Conservation (phyloP, 2,888 invertebrate species). For the Saturnia japonica region DNA sequence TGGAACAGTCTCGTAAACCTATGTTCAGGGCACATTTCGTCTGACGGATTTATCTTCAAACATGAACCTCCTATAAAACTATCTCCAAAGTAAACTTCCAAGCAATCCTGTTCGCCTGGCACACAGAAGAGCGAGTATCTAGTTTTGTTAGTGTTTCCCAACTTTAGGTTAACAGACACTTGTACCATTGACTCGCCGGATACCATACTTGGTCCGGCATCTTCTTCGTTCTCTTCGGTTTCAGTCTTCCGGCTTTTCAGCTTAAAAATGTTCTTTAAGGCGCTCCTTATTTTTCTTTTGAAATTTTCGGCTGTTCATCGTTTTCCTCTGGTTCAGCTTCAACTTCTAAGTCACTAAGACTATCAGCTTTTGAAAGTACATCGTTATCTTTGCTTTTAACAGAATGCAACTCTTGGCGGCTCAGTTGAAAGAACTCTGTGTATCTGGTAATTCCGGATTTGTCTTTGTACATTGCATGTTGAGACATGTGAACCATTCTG, state of each 20-base stretch:
- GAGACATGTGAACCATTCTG: conserved; percentile 35
- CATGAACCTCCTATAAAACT: conserved; percentile 80
- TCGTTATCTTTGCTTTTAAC: conserved; percentile 23
- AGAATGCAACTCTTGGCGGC: conserved; percentile 28
- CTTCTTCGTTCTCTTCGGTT: conserved; percentile 11
- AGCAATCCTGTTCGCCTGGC: conserved; percentile 55
- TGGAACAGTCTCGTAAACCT: conserved; percentile 56
- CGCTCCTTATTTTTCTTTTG: conserved; percentile 36
- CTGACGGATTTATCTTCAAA: conserved; percentile 67
- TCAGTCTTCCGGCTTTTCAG: conserved; percentile 26
- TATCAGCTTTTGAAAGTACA: conserved; percentile 14
- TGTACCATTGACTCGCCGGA: conserved; percentile 39
- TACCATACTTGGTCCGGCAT: conserved; percentile 8
- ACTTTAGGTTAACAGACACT: conserved; percentile 46
- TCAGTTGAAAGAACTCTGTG: conserved; percentile 35
- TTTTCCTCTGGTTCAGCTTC: conserved; percentile 19
- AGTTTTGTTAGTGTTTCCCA: conserved; percentile 33
- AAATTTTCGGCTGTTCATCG: conserved; percentile 22
- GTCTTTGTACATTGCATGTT: conserved; percentile 32
- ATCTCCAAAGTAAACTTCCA: conserved; percentile 62
- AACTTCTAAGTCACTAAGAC: conserved; percentile 10
- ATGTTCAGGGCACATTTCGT: conserved; percentile 40
- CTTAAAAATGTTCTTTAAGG: conserved; percentile 35
- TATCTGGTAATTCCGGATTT: conserved; percentile 45
- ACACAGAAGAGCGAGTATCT: conserved; percentile 47